Evolutionary conservation across 2,888 invertebrate genomes (phyloP).

Genomic region (Hymenopus coronatus): DNA sequence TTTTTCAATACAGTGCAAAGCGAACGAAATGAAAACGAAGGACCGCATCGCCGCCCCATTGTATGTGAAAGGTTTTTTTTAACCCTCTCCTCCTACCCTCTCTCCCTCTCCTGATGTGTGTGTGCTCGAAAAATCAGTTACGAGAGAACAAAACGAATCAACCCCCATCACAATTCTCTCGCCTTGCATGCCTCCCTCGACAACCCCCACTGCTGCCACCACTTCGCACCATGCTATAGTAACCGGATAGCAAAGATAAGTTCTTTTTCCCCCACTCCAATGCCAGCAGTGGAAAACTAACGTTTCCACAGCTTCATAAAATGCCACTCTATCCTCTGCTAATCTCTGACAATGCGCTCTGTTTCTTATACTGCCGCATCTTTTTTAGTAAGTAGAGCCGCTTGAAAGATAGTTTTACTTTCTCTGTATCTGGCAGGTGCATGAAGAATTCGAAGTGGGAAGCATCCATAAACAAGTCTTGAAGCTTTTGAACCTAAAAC

Average conservation of each 20-base stretch:
- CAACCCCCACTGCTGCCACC: constrained; percentile 38
- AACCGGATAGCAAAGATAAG: constrained; percentile 12
- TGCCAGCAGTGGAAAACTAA: neutral
- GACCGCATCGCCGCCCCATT: constrained; percentile 27
- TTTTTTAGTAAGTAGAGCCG: neutral
- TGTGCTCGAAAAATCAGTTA: constrained; percentile 47
- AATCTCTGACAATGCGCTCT: neutral
- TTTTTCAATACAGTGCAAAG: constrained; percentile 30
- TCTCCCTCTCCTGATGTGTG: neutral
- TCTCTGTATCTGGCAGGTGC: too few species aligned
- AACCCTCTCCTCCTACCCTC: neutral
- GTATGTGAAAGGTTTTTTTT: constrained; percentile 28
- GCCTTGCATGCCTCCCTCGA: constrained; percentile 43
- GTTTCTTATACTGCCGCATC: neutral
- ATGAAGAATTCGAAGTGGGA: too few species aligned
- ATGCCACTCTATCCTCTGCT: neutral
- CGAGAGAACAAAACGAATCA: constrained; percentile 44
- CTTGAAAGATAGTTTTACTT: too few species aligned
- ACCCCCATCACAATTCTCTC: constrained; percentile 42
- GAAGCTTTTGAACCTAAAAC: too few species aligned
- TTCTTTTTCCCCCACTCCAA: neutral
- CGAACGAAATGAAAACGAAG: constrained; percentile 16
- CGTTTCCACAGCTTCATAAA: neutral
- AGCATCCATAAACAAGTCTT: too few species aligned
- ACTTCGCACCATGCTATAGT: neutral